These are phyloP conservation scores for Steinernema hermaphroditum DNA, from an alignment of 2,888 invertebrate genomes.

Conservation along the genomic window DNA sequence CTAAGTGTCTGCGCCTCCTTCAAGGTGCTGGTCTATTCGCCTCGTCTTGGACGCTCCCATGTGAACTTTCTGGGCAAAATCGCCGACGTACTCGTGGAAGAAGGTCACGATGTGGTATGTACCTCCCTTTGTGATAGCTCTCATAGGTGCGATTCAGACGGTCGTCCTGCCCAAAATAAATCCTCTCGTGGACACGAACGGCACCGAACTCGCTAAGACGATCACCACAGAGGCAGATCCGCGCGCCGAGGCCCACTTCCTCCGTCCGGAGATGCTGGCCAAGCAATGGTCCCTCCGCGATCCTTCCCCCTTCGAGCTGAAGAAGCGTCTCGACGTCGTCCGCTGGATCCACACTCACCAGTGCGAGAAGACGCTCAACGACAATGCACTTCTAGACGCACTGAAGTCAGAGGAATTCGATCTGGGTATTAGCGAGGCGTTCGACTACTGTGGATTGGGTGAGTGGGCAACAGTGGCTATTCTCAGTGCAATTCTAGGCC, in stretches of 20 bases:
- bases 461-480: background rate
- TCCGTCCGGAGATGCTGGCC: background rate
- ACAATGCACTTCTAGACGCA: slow-evolving; percentile 35
- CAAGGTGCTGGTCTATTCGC: slow-evolving; percentile 45
- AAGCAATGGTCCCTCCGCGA: background rate
- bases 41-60: slow-evolving; percentile 45
- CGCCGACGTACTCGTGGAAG: slow-evolving; percentile 43
- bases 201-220: slow-evolving; percentile 17
- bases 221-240: slow-evolving; percentile 20
- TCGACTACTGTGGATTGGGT: slow-evolving; percentile 33
- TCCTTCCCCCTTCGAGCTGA: background rate
- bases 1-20: slow-evolving; percentile 34
- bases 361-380: slow-evolving; percentile 36
- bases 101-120: slow-evolving; percentile 46
- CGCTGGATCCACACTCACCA: slow-evolving; percentile 32
- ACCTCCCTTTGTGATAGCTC: background rate
- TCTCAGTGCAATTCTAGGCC: background rate
- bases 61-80: slow-evolving; percentile 39
- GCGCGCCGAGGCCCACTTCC: background rate
- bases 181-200: background rate
- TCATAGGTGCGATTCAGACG: slow-evolving; percentile 32
- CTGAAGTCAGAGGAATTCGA: slow-evolving; percentile 42
- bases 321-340: slow-evolving; percentile 33
- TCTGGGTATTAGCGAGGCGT: slow-evolving; percentile 34
- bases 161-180: slow-evolving; percentile 40